These are phyloP conservation scores for Varanus komodoensis DNA, from an alignment of 2,113 vertebrate genomes.

Conservation along the genomic window DNA sequence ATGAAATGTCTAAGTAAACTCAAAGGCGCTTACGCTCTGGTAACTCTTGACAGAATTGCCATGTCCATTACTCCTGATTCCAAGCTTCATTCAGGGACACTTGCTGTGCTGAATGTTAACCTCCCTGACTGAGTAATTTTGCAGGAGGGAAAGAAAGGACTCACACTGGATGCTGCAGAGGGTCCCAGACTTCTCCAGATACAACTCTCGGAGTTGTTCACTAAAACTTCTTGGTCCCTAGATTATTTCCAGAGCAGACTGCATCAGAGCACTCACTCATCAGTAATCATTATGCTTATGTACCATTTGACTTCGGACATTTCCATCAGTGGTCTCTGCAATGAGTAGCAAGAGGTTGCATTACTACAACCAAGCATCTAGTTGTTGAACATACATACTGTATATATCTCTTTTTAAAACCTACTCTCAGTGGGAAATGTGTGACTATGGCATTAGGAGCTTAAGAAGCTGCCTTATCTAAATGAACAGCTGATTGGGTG, in stretches of 20 bases:
- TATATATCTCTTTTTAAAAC: not conserved
- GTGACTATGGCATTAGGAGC: not conserved
- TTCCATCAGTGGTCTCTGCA: not conserved
- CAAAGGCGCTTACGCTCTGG: not conserved
- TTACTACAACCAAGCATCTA: not conserved
- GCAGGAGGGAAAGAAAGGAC: not conserved
- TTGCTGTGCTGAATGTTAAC: not conserved
- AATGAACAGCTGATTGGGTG: not conserved
- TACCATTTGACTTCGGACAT: not conserved
- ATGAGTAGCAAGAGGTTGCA: not conserved
- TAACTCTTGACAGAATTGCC: not conserved
- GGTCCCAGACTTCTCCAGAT: not conserved
- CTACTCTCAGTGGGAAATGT: not conserved
- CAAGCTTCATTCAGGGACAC: not conserved
- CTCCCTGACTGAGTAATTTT: not conserved
- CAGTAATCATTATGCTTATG: not conserved
- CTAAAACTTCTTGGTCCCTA: not conserved
- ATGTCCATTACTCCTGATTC: not conserved
- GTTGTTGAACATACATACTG: too few species aligned
- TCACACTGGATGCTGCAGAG: not conserved
- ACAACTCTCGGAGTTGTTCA: not conserved
- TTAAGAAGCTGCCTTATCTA: not conserved
- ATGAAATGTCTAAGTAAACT: not conserved
- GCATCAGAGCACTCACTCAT: not conserved
- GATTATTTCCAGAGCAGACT: not conserved